A percentile compares a stretch with the other conserved stretches of the same genome.
These are phyloP conservation scores for Australoheros scitulus DNA, from an alignment of 2,113 vertebrate genomes.

Conservation along the genomic window DNA sequence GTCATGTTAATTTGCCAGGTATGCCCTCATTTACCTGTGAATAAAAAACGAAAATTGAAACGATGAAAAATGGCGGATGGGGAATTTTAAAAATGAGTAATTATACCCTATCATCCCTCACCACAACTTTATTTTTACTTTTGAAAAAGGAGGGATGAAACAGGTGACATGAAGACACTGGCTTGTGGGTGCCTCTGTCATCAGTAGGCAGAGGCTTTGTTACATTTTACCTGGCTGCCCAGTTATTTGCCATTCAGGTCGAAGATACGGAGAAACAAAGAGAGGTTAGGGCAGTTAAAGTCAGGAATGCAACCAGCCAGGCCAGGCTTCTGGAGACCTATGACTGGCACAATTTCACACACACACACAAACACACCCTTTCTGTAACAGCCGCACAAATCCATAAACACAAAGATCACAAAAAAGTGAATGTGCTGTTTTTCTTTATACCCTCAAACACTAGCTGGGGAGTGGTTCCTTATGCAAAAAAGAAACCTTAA, in stretches of 20 bases:
- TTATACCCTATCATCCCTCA: constrained; percentile 41
- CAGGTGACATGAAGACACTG: constrained; percentile 39
- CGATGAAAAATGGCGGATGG: constrained; percentile 30
- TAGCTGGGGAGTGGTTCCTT: constrained; percentile 16
- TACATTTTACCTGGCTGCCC: constrained; percentile 55
- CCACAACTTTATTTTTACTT: constrained; percentile 12
- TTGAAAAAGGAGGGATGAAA: constrained; percentile 32
- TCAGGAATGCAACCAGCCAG: constrained; percentile 70
- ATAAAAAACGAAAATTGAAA: constrained; percentile 6
- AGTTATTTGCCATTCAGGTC: constrained; percentile 55
- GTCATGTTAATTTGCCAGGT: constrained; percentile 69
- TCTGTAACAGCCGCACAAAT: constrained; percentile 27
- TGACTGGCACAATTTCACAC: constrained; percentile 5
- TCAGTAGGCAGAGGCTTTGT: constrained; percentile 33
- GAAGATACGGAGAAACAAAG: constrained; percentile 57
- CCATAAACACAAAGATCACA: constrained; percentile 37
- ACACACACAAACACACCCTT: constrained; percentile 32
- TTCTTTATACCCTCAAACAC: background rate
- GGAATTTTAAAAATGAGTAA: constrained; percentile 67
- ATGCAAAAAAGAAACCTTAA: constrained; percentile 23
- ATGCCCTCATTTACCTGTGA: constrained; percentile 66
- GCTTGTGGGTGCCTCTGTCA: constrained; percentile 21
- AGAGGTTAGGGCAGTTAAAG: constrained; percentile 59
- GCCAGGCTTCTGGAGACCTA: constrained; percentile 40
- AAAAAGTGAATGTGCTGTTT: background rate